Evolutionary conservation across 1,140 invertebrate species (phyloP), one percentile per base, ranked within the genome.

Genomic region (Leptopilina boulardi): DNA sequence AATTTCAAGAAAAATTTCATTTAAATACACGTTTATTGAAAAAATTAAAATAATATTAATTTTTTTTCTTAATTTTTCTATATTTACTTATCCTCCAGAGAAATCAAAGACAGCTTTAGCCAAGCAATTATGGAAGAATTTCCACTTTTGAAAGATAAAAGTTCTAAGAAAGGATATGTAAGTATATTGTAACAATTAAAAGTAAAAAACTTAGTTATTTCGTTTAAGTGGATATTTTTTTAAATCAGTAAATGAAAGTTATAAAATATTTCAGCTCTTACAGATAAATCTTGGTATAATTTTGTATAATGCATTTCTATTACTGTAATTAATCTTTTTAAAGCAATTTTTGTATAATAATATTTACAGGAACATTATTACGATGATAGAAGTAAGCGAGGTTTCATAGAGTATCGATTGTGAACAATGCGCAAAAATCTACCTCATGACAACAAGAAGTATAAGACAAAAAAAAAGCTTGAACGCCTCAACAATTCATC

Each of bases 291-390:
- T 47, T 47, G 3, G 3, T 47, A 15, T 47, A 3, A 15, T 41
- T n/a, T 47, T 15, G 21, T 13, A 15, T 11, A 26, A 26, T 13
- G 15, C 2, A 21, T 6, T 4, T 19, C 2, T 11, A 11, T 15
- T 26, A 26, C 13, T 59, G 11, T 15, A 26, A 59, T 26, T 3
- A 15, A 15, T 26, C 19, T 59, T 13, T 59, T 15, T n/a, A n/a
- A n/a, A n/a, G n/a, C n/a, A n/a, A n/a, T n/a, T n/a, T n/a, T n/a
- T n/a, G n/a, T n/a, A n/a, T 18, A 19, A 19, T 10, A 9, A 44
- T 47, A 44, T 73, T 70, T 71, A 10, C 13, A 76, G 74, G 74
- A 76, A 44, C 74, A 76, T 10, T 76, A 70, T 26, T 76, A 44
- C 10, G 59, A 70, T 76, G 30, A 70, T 6, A 15, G 23, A 21